Percentiles rank a stretch among this genome's conserved stretches.
Evolutionary conservation across 2,113 vertebrate species (phyloP).

Genomic region (Egretta garzetta): DNA sequence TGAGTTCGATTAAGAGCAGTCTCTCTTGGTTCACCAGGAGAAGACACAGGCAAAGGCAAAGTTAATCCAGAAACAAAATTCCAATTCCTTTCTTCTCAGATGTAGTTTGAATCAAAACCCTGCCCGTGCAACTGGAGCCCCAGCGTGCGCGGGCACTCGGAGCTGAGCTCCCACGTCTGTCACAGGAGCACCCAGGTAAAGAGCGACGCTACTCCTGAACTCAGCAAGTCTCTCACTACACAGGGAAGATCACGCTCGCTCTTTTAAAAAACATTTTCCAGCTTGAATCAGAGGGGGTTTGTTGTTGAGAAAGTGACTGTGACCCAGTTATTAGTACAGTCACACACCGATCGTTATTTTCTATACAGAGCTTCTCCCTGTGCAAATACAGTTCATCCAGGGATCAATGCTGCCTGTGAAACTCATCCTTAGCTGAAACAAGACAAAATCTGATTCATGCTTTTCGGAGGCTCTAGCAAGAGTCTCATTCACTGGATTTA

Average conservation of each 20-base stretch:
- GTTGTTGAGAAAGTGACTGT: neutral
- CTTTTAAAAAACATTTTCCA: neutral
- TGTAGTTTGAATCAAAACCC: neutral
- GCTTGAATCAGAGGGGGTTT: no score
- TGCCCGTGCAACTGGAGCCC: neutral
- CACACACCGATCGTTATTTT: neutral
- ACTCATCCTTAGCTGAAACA: neutral
- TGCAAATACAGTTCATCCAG: neutral
- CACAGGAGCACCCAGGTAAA: neutral
- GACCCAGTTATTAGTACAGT: neutral
- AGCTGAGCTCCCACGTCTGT: neutral
- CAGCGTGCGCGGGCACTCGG: accelerated
- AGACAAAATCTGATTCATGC: neutral
- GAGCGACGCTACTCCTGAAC: neutral
- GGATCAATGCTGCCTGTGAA: neutral
- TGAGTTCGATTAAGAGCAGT: neutral
- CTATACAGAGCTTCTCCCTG: neutral
- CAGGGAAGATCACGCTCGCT: neutral
- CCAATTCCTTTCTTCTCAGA: neutral
- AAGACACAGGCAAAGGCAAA: neutral
- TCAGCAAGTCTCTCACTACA: neutral
- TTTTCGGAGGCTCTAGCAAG: neutral
- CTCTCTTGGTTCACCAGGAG: neutral
- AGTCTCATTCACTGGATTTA: neutral
- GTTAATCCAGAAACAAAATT: neutral